Percentiles rank a stretch among this genome's conserved stretches.
Evolutionary conservation across 2,113 vertebrate species (phyloP).

Genomic region (Scomber scombrus): DNA sequence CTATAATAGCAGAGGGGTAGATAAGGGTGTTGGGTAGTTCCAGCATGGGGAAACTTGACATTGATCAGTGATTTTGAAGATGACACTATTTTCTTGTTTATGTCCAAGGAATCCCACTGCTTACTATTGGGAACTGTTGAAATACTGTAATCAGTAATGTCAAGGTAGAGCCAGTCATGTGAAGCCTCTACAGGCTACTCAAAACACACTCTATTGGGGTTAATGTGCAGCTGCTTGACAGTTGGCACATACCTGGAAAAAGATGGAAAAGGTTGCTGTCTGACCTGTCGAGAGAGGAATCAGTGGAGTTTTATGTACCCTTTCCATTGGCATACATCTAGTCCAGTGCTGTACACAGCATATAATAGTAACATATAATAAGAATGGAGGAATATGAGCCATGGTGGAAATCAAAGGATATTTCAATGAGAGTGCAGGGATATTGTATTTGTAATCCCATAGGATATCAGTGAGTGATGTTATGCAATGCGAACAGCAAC

Average conservation of each 20-base stretch:
- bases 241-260: constrained; percentile 37
- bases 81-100: neutral
- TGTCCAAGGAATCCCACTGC: neutral
- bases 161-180: neutral
- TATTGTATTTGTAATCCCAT: constrained; percentile 18
- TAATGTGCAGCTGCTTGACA: constrained; percentile 51
- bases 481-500: constrained; percentile 1
- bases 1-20: too few relatives aligned
- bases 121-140: neutral
- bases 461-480: constrained; percentile 10
- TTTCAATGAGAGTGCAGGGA: constrained; percentile 2
- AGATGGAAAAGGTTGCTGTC: constrained; percentile 34
- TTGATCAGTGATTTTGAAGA: too few relatives aligned
- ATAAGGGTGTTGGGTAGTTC: neutral
- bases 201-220: constrained; percentile 25
- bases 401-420: neutral
- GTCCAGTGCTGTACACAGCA: neutral
- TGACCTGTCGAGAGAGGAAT: constrained; percentile 19
- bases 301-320: constrained; percentile 14
- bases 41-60: neutral
- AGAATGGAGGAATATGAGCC: neutral
- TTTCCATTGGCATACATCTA: neutral
- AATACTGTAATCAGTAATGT: neutral
- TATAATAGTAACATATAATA: constrained; percentile 1
- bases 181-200: neutral